Evolutionary conservation across 2,113 vertebrate genomes (phyloP).

Genomic region (Xenus cinereus): DNA sequence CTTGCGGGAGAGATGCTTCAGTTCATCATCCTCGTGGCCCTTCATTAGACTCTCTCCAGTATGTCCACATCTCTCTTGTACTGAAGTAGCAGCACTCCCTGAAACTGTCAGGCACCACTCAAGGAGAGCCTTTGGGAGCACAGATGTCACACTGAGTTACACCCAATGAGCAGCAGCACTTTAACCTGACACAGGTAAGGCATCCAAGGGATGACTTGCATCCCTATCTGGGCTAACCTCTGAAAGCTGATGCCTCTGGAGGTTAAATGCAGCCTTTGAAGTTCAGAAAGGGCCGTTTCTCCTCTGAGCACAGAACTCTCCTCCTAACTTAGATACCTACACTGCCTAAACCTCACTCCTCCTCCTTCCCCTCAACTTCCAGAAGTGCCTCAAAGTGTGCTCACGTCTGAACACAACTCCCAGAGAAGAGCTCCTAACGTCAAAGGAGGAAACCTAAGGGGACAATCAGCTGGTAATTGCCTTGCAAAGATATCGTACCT

Average conservation of each 20-base stretch:
- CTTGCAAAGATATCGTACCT: not conserved
- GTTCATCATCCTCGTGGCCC: not conserved
- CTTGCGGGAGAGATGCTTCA: not conserved
- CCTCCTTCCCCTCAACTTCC: not conserved
- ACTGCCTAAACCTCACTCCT: not conserved
- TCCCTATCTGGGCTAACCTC: not conserved
- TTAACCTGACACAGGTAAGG: not conserved
- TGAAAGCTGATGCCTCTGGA: not conserved
- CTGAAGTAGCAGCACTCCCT: not conserved
- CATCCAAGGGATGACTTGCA: not conserved
- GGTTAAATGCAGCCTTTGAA: not conserved
- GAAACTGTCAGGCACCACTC: not conserved
- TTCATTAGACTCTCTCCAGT: not conserved
- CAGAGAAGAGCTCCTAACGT: not conserved
- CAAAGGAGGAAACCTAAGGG: not conserved
- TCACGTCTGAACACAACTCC: not conserved
- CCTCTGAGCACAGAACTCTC: not conserved
- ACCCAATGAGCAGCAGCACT: accelerated
- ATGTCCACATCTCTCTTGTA: no score
- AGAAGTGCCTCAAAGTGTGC: not conserved
- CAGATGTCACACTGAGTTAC: not conserved
- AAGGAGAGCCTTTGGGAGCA: not conserved
- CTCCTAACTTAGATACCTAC: not conserved
- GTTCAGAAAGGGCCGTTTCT: not conserved
- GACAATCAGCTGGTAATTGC: not conserved